Conservation (phyloP, 2,888 invertebrate genomes). For the Cataglyphis rosenhaueri region DNA sequence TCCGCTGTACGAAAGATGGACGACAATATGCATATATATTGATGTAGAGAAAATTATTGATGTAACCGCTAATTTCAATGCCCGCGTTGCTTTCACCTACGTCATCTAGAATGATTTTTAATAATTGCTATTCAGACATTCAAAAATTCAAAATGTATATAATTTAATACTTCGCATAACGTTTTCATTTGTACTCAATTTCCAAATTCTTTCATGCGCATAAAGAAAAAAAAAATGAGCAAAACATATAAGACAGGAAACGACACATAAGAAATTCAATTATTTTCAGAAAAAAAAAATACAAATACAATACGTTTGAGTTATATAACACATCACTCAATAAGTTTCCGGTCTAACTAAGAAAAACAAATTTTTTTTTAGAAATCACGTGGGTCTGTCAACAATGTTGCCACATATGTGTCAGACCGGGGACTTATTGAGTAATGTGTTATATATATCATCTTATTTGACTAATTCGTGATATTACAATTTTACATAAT, state of each 20-base stretch:
- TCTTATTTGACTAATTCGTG: not conserved
- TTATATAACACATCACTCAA: not conserved
- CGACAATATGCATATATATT: constrained; percentile 29
- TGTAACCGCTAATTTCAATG: constrained; percentile 39
- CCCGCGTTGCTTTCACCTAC: not conserved
- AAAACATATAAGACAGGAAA: not conserved
- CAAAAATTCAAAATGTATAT: not conserved
- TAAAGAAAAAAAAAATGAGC: not conserved
- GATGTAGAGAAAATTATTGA: constrained; percentile 36
- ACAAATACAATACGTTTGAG: not conserved
- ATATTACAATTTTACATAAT: not conserved
- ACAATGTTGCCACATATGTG: too few species aligned
- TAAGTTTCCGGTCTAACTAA: too few species aligned
- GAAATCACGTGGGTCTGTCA: too few species aligned
- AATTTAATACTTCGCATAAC: not conserved
- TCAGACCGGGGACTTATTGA: too few species aligned
- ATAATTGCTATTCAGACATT: not conserved
- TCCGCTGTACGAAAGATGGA: constrained; percentile 22
- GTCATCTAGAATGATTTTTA: constrained; percentile 12
- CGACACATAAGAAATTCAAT: not conserved
- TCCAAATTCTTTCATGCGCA: not conserved
- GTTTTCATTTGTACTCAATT: not conserved
- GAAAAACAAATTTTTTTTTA: too few species aligned
- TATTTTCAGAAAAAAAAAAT: not conserved
- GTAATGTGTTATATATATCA: not conserved